Percentiles rank a stretch among this genome's conserved stretches.
Conservation (phyloP, 1,140 invertebrate species). For the Saxidomus purpurata region DNA sequence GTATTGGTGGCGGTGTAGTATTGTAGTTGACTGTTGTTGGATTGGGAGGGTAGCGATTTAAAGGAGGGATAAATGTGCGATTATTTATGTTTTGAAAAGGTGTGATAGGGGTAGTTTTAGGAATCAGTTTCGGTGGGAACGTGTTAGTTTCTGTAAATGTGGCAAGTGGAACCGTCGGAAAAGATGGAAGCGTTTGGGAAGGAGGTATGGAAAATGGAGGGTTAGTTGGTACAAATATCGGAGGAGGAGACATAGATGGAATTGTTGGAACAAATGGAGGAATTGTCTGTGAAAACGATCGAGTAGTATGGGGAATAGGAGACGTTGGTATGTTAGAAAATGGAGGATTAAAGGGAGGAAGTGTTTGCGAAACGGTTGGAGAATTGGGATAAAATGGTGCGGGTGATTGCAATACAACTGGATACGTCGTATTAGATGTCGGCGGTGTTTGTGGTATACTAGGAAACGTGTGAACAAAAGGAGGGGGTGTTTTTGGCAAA, state of each 20-base stretch:
- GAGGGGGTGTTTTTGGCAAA: not conserved
- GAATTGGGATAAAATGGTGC: too few species aligned
- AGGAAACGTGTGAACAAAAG: not conserved
- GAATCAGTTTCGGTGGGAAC: not conserved
- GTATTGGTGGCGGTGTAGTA: slow-evolving; percentile 17
- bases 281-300: not conserved
- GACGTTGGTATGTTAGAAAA: not conserved
- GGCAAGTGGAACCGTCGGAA: not conserved
- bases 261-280: not conserved
- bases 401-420: too few species aligned
- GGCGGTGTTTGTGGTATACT: not conserved
- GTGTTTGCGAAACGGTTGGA: not conserved
- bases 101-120: not conserved
- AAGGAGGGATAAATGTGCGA: not conserved
- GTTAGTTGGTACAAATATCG: not conserved
- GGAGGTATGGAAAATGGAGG: not conserved
- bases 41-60: not conserved
- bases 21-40: slow-evolving; percentile 11
- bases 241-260: not conserved
- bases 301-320: not conserved
- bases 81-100: not conserved
- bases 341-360: not conserved
- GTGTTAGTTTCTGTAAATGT: not conserved
- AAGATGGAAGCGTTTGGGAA: not conserved
- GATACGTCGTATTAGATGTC: not conserved